Conservation (phyloP, 2,797 vertebrate genomes). For the Rallus crepitans region DNA sequence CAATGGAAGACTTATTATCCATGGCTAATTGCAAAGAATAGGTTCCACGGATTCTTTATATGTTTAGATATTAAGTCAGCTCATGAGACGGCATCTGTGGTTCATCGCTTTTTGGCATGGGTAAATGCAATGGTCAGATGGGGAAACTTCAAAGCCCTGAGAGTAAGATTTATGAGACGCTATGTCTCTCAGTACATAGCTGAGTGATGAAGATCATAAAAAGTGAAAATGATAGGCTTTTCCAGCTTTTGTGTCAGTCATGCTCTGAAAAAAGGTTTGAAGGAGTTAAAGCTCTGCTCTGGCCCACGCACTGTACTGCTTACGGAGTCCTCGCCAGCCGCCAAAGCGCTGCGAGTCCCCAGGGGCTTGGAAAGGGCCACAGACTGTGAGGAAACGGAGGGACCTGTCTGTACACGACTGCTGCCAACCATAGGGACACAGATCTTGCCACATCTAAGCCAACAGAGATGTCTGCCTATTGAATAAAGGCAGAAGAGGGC, state of each 20-base stretch:
- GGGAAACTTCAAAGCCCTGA: conserved; percentile 2
- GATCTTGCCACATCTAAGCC: not conserved
- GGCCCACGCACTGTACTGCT: not conserved
- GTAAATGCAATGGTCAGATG: not conserved
- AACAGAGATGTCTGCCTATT: not conserved
- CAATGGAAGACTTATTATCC: not conserved
- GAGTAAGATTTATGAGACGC: not conserved
- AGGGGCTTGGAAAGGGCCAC: not conserved
- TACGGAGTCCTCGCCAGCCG: accelerated
- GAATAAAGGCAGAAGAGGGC: not conserved
- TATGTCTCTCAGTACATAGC: not conserved
- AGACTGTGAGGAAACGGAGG: not conserved
- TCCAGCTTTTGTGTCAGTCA: not conserved
- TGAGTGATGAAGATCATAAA: not conserved
- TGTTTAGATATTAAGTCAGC: not conserved
- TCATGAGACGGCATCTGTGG: not conserved
- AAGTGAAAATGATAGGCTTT: not conserved
- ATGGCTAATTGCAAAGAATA: conserved; percentile 3
- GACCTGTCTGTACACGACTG: accelerated
- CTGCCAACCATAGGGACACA: not conserved
- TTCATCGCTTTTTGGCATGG: not conserved
- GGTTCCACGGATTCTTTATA: not conserved
- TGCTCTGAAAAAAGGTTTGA: not conserved
- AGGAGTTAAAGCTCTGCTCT: not conserved
- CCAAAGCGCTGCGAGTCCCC: accelerated